Conservation (phyloP, 2,888 invertebrate genomes). For the Drosophila lacicola region DNA sequence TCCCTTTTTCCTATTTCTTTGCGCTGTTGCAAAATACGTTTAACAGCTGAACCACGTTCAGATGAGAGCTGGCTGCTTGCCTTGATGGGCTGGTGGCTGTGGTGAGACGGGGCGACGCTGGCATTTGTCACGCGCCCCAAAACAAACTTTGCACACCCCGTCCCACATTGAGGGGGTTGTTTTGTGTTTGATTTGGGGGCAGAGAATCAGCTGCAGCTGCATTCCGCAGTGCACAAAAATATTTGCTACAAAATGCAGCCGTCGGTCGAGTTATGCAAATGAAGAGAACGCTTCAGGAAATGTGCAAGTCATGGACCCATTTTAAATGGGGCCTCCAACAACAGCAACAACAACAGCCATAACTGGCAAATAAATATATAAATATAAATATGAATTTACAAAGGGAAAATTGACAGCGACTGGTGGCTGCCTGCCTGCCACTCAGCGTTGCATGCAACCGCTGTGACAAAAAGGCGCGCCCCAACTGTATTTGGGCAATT, state of each 20-base stretch:
- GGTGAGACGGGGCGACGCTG: background rate
- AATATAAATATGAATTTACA: conserved; percentile 47
- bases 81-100: background rate
- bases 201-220: conserved; percentile 40
- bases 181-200: conserved; percentile 58
- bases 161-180: conserved; percentile 19
- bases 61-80: conserved; percentile 5
- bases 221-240: conserved; percentile 15
- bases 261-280: conserved; percentile 45
- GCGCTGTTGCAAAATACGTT: conserved; percentile 41
- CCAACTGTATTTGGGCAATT: conserved; percentile 17
- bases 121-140: conserved; percentile 51
- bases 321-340: conserved; percentile 10
- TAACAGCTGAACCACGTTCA: conserved; percentile 40
- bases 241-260: conserved; percentile 26
- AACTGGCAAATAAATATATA: conserved; percentile 31
- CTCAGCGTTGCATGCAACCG: conserved; percentile 39
- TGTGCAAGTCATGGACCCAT: conserved; percentile 33
- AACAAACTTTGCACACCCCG: conserved; percentile 32
- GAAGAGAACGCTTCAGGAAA: conserved; percentile 23
- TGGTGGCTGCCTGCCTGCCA: conserved; percentile 14
- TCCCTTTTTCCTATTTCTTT: conserved; percentile 8
- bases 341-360: background rate
- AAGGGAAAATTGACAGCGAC: conserved; percentile 44
- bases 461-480: conserved; percentile 31